Conservation (phyloP, 2,797 vertebrate species). For the Coregonus sp. region DNA sequence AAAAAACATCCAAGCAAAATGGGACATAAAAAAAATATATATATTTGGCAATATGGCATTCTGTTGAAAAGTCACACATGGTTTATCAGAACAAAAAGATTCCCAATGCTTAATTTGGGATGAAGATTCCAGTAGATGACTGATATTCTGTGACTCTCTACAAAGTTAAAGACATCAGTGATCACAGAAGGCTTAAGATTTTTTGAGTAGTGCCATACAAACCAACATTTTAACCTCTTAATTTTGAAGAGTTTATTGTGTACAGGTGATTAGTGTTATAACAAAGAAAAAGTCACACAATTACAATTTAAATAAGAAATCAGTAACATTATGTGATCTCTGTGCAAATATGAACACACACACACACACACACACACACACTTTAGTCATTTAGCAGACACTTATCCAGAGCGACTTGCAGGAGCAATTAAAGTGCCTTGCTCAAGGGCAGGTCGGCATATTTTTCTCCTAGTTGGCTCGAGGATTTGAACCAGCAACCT, state of each 20-base stretch:
- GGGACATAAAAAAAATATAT: neutral
- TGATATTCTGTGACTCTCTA: neutral
- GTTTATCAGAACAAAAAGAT: no score
- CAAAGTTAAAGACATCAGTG: neutral
- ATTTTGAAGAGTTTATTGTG: neutral
- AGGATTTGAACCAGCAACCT: no score
- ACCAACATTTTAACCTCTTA: neutral
- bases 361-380: neutral
- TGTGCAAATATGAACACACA: neutral
- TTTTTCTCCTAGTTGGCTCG: no score
- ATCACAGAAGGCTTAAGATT: neutral
- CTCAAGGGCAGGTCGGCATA: no score
- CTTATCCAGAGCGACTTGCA: no score
- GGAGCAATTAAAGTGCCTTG: no score
- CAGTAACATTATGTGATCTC: neutral
- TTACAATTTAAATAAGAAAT: neutral
- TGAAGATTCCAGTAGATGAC: neutral
- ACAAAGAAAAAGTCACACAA: neutral
- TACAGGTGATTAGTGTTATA: neutral
- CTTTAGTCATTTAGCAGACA: neutral
- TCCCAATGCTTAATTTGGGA: neutral
- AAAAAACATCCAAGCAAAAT: neutral
- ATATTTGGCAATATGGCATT: neutral
- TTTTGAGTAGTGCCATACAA: neutral
- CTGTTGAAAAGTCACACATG: neutral